Percentiles rank a stretch among this genome's conserved stretches.
These are phyloP conservation scores for Calyptommatus sinebrachiatus DNA, from an alignment of 2,113 vertebrate genomes.

Conservation along the genomic window DNA sequence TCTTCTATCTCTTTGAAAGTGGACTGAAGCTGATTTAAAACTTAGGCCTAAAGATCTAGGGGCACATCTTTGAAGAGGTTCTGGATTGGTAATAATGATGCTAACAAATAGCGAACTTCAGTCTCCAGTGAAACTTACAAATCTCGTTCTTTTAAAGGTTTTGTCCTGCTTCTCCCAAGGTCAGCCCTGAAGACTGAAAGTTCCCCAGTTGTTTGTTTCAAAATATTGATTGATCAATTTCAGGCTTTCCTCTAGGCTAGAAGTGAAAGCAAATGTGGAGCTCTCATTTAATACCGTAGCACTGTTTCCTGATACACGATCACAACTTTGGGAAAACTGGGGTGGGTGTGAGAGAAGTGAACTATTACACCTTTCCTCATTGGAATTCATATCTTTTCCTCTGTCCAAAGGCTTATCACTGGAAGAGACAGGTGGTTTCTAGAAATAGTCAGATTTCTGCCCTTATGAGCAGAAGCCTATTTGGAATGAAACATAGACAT, in stretches of 20 bases:
- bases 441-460: conserved; percentile 48
- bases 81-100: rapidly evolving
- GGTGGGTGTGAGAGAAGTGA: conserved; percentile 38
- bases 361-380: conserved; percentile 55
- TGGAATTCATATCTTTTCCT: conserved; percentile 55
- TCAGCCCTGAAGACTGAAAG: conserved; percentile 30
- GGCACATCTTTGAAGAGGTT: not conserved
- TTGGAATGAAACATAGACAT: conserved; percentile 41
- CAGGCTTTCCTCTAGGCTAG: conserved; percentile 47
- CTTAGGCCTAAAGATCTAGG: not conserved
- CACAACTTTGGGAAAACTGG: conserved; percentile 44
- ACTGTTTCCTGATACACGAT: conserved; percentile 22
- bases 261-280: conserved; percentile 33
- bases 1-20: too few species aligned
- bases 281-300: conserved; percentile 44
- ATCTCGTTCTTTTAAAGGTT: conserved; percentile 25
- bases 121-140: conserved; percentile 47
- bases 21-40: too few species aligned
- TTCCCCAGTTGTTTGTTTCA: conserved; percentile 51
- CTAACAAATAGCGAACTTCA: rapidly evolving
- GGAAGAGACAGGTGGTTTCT: conserved; percentile 43
- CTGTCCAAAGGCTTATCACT: conserved; percentile 46
- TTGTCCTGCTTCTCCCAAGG: conserved; percentile 41
- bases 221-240: conserved; percentile 27
- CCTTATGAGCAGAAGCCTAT: rapidly evolving